A percentile compares a stretch with the other conserved stretches of the same genome.
Evolutionary conservation across 2,888 invertebrate species (phyloP).

Genomic region (Malachius bipustulatus): DNA sequence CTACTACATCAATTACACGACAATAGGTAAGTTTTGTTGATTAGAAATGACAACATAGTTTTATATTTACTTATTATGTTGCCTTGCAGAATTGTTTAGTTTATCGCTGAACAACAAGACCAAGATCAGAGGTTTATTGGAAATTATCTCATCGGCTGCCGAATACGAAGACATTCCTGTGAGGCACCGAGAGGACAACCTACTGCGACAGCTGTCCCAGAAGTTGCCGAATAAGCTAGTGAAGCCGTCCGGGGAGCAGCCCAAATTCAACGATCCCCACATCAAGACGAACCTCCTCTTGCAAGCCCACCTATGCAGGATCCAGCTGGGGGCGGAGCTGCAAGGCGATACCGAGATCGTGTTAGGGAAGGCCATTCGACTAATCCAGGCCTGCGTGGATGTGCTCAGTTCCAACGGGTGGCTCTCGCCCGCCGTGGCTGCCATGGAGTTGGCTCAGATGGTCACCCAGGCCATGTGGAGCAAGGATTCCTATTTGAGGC

Average conservation of each 20-base stretch:
- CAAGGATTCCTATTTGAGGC: constrained; percentile 93
- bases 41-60: constrained; percentile 1
- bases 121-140: constrained; percentile 90
- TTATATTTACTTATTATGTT: constrained; percentile 9
- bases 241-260: constrained; percentile 45
- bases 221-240: constrained; percentile 50
- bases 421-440: constrained; percentile 95
- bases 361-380: constrained; percentile 68
- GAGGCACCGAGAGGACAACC: constrained; percentile 86
- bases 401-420: constrained; percentile 93
- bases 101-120: constrained; percentile 94
- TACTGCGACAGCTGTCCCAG: constrained; percentile 50
- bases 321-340: constrained; percentile 90
- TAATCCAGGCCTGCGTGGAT: constrained; percentile 92
- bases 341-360: constrained; percentile 92
- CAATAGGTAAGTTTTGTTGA: constrained; percentile 77
- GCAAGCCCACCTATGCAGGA: constrained; percentile 90
- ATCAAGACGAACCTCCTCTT: constrained; percentile 90
- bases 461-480: constrained; percentile 99
- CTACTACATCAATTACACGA: constrained; percentile 99
- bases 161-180: constrained; percentile 94
- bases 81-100: constrained; percentile 82
- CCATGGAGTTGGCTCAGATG: constrained; percentile 99
- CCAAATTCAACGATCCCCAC: constrained; percentile 92
- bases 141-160: constrained; percentile 95